Evolutionary conservation across 2,113 vertebrate species (phyloP).

Genomic region (Martes martes): DNA sequence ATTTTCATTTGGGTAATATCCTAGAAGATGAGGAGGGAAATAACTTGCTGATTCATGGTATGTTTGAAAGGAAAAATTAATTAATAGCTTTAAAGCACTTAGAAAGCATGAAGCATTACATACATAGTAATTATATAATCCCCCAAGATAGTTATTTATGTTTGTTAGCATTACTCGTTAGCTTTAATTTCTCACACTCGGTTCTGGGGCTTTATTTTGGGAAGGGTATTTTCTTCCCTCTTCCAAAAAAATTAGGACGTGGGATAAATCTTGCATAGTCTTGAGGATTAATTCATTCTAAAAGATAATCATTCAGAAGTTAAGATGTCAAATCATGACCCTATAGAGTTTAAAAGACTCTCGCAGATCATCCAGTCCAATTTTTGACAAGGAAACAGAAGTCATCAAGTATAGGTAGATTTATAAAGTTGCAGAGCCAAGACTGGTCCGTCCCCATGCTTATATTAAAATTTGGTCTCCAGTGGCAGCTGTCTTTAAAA

Average conservation of each 20-base stretch:
- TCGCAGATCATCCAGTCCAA: background rate
- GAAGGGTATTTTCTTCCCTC: background rate
- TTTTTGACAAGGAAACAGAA: background rate
- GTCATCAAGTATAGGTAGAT: background rate
- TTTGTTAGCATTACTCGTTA: background rate
- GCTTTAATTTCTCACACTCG: background rate
- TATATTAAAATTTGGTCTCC: background rate
- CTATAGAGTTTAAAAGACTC: background rate
- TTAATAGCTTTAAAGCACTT: slow-evolving; percentile 44
- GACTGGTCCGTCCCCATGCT: background rate
- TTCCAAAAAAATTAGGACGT: background rate
- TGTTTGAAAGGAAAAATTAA: slow-evolving; percentile 16
- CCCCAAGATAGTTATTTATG: slow-evolving; percentile 8
- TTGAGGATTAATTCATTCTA: background rate
- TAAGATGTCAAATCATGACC: background rate
- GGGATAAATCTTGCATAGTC: background rate
- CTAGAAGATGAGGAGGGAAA: background rate
- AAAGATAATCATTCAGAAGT: background rate
- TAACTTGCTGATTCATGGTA: slow-evolving; percentile 4
- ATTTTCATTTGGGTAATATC: background rate
- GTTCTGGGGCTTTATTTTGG: background rate
- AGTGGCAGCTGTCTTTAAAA: background rate
- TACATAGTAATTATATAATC: slow-evolving; percentile 21
- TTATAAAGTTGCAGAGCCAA: background rate
- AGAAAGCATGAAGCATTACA: background rate